Evolutionary conservation across 53 echinoderm and acorn worm genomes (phyloP), one percentile per base, ranked within the genome.

Genomic region (Apostichopus leukothele): DNA sequence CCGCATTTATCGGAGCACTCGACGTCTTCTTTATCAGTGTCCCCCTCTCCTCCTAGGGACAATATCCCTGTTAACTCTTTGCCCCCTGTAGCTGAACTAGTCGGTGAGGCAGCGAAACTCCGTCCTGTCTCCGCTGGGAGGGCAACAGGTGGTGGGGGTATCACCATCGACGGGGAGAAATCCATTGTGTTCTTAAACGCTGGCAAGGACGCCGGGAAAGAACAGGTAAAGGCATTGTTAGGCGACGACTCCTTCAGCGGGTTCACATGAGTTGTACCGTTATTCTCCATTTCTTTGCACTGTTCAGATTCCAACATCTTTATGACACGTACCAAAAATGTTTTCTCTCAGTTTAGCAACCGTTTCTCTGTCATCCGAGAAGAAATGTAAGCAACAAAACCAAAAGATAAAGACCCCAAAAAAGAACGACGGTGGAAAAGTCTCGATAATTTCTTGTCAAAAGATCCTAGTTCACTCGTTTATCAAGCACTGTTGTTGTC

Each of bases 91-190:
- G 88, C 88, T 57, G 88, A 87, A 52, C 88, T 75, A 10, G 88
- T 87, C 53, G 88, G 88, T n/a, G 88, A 87, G 18, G 75, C 74
- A 53, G 88, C 88, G 75, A 74, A 87, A 50, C 75, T 87, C 6
- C 88, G 52, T 53, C 88, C 88, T 25, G 88, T 75, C 22, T 87
- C 88, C 23, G 88, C 88, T 5, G 88, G 88, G 5, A 87, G 75
- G 26, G 88, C 88, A 74, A 75, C 88, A 74, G 88, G 75, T 75
- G 88, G 74, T 75, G 88, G 74, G 53, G 88, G 88, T 53, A 87
- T 7, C 53, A 87, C 88, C 88, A 87, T 87, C 51, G 88, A 75
- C 4, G 88, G 23, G 8, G 88, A 74, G 51, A 87, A 87, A 27
- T 87, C 88, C 74, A 87, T 87, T 4, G 88, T 18, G 74, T 73